Base-by-base conservation (phyloP, 2,888 invertebrate genomes). In the Limnephilus auricula region DNA sequence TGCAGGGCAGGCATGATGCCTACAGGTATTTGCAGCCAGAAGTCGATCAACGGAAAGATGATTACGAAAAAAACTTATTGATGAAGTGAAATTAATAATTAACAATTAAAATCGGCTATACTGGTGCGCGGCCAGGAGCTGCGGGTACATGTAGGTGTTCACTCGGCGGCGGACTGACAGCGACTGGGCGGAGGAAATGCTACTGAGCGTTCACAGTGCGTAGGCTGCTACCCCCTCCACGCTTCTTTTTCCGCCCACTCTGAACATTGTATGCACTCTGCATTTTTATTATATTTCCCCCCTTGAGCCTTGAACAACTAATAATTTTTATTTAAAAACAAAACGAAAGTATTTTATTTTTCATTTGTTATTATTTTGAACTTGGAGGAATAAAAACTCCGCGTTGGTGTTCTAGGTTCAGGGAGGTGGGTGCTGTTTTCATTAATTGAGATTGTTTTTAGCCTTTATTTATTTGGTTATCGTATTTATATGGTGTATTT, bases 51-150 rank as follows among this genome's bases (percentile, higher is more conserved):
- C n/a, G 25, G 65, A 65, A 4, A 1, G 9, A n/a, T 65, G 25
- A 65, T n/a, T 5, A n/a, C 25, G 65, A n/a, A 5, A 65, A 65
- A 65, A 65, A 25, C 2, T 25, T 18, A 5, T 18, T 3, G 18
- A 50, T 18, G 50, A 50, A 50, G 18, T 0, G 50, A 50, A 50
- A 15, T 45, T 65, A 25, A 25, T n/a, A 9, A 50, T n/a, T 6
- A 91, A 86, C 30, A 18, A 25, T 32, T 90, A 86, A 91, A 90
- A 90, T 80, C 86, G 30, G 2, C 93, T 93, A 93, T 94, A 94
- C 94, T 94, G 93, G 93, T 83, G 18, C n/a, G 94, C 94, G 94
- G 94, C 93, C 94, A 93, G 40, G 40, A 30, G 31, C 32, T 40
- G 50, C 85, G 78, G 65, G n/a, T 6, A 83, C 31, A 37, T 31